These are phyloP conservation scores for Engystomops pustulosus DNA, from an alignment of 2,113 vertebrate genomes.

Conservation along the genomic window DNA sequence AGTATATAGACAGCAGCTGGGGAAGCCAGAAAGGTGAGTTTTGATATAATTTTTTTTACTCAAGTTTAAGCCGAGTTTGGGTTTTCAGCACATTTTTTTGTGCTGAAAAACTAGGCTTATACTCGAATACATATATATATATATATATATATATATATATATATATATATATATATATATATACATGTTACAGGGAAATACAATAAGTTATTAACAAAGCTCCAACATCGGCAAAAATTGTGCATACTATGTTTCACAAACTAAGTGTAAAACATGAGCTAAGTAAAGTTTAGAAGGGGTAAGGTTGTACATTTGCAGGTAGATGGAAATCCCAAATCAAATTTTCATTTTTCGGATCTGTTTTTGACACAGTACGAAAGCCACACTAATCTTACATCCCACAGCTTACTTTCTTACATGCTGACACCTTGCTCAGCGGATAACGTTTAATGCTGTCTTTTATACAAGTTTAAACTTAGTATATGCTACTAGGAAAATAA, in stretches of 20 bases:
- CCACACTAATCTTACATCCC: slow-evolving; percentile 37
- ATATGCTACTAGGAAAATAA: slow-evolving; percentile 23
- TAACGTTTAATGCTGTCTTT: slow-evolving; percentile 46
- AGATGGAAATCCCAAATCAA: slow-evolving; percentile 32
- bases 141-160: no score
- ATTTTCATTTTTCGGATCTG: slow-evolving; percentile 35
- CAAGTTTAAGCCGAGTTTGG: no score
- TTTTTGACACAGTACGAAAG: slow-evolving; percentile 18
- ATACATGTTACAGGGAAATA: no score
- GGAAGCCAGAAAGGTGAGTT: no score
- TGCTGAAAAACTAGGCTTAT: no score
- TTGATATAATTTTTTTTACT: no score
- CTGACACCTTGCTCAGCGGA: slow-evolving; percentile 46
- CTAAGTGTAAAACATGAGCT: not conserved
- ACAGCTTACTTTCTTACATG: slow-evolving; percentile 39
- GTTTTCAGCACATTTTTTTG: no score
- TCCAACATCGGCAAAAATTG: no score
- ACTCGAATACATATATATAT: no score
- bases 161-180: no score
- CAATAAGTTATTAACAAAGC: no score
- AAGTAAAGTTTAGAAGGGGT: not conserved
- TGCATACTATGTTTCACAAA: not conserved
- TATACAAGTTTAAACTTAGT: slow-evolving; percentile 29
- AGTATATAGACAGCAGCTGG: no score
- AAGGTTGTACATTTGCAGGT: not conserved